Base-by-base conservation (phyloP, 1,140 invertebrate genomes). In the Melanaphis sacchari region DNA sequence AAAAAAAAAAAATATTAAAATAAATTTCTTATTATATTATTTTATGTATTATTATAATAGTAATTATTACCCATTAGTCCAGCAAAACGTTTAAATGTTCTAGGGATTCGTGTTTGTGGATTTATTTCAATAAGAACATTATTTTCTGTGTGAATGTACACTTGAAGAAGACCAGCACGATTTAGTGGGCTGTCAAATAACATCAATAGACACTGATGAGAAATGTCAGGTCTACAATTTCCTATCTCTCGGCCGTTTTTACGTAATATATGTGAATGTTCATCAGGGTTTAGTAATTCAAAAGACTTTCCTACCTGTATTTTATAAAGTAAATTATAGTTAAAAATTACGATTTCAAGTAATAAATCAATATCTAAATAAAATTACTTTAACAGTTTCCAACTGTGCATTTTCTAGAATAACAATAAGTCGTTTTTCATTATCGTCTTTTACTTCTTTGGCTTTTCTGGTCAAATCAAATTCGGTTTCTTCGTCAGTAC, bases 111-210 rank as follows among this genome's bases (percentile, higher is more conserved):
- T 21, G 99, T 99, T 95, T 99, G 99, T 85, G 99, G 99, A 96
- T 99, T 99, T 41, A 99, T 97, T 97, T 99, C 99, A 94, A 99
- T 99, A 0, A 99, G 96, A 84, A 99, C 98, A 97, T 99, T 99
- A 95, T 98, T 98, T 94, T 97, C 98, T 76, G 99, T 99, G 94
- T 98, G 98, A 94, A 99, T 96, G 95, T 99, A 99, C 1, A 99
- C 98, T 96, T 98, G 97, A 31, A 98, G 95, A 22, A 98, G 95
- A 31, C 98, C 98, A 93, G 98, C 98, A 94, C 98, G 95, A 95
- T 99, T 99, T 31, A 99, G 95, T 0, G 99, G 99, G 94, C 98
- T 99, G 95, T 99, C 99, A 95, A 99, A 97, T 66, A 99, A 96
- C 99, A 99, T 99, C 0, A 99, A 95, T 18, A 99, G 95, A 95